phyloP scores from a whole-genome alignment of 2,797 vertebrate species.

The Acrocephalus scirpaceus region DNA sequence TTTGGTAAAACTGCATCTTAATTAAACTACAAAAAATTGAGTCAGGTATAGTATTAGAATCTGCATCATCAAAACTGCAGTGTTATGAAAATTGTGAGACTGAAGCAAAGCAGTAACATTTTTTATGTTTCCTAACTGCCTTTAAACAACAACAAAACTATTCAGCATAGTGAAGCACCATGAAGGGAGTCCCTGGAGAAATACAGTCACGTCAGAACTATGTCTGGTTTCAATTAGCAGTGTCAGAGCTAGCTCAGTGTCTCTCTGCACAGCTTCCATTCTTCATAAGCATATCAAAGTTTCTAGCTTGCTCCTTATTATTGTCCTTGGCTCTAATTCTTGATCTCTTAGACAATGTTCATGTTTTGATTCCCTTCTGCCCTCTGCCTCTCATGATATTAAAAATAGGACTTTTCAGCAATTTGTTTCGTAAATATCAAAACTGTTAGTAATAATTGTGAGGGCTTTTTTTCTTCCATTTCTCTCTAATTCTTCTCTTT shows the following conservation, averaged over 20 bases:
- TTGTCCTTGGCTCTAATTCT: background rate
- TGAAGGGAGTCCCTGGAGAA: background rate
- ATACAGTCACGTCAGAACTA: background rate
- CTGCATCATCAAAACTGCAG: background rate
- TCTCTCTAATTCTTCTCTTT: background rate
- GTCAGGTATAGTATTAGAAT: rapidly evolving
- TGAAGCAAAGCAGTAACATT: background rate
- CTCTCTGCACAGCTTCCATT: background rate
- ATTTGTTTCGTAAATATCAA: background rate
- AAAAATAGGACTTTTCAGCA: background rate
- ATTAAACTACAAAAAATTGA: background rate
- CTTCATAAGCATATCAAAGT: background rate
- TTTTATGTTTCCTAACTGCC: background rate
- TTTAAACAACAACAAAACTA: constrained; percentile 14
- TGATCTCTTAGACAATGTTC: background rate
- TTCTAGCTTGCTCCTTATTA: background rate
- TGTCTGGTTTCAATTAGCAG: constrained; percentile 28
- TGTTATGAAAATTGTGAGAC: background rate
- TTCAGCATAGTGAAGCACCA: background rate
- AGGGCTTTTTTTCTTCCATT: background rate
- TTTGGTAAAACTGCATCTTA: background rate
- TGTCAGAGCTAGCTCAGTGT: background rate
- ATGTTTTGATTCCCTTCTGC: background rate
- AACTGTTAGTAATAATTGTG: background rate
- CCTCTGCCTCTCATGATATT: background rate